Percentiles rank a stretch among this genome's conserved stretches.
Evolutionary conservation across 1,140 invertebrate genomes (phyloP).

Genomic region (Papilio polyxenes): DNA sequence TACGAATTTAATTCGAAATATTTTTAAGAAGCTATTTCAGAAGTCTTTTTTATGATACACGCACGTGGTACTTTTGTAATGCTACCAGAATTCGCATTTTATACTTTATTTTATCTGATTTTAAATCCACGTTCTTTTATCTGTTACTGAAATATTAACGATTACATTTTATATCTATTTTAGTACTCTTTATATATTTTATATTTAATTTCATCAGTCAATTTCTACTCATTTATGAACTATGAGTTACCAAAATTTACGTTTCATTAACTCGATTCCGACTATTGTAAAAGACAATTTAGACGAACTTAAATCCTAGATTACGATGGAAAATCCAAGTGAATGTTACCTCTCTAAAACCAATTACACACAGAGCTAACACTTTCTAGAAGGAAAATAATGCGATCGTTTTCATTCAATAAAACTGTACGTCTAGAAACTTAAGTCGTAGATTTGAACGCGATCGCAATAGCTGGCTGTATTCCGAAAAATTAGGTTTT

Average conservation of each 20-base stretch:
- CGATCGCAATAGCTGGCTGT: neutral
- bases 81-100: too few relatives aligned
- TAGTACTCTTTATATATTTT: neutral
- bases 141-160: neutral
- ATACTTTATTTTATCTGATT: neutral
- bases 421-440: constrained; percentile 20
- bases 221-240: neutral
- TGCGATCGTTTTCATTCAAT: neutral
- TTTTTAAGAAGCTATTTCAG: too few relatives aligned
- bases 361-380: neutral
- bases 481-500: constrained; percentile 23
- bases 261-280: neutral
- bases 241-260: neutral
- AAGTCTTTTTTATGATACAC: neutral
- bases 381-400: constrained; percentile 13
- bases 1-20: neutral
- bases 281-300: neutral
- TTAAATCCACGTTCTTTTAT: neutral
- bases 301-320: neutral
- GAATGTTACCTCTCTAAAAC: constrained; percentile 3
- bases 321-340: neutral
- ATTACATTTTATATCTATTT: neutral
- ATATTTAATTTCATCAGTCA: neutral
- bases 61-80: neutral
- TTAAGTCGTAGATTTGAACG: constrained; percentile 1